A percentile compares a stretch with the other conserved stretches of the same genome.
These are phyloP conservation scores for Calephelis perditalis DNA, from an alignment of 2,888 invertebrate genomes.

Conservation along the genomic window DNA sequence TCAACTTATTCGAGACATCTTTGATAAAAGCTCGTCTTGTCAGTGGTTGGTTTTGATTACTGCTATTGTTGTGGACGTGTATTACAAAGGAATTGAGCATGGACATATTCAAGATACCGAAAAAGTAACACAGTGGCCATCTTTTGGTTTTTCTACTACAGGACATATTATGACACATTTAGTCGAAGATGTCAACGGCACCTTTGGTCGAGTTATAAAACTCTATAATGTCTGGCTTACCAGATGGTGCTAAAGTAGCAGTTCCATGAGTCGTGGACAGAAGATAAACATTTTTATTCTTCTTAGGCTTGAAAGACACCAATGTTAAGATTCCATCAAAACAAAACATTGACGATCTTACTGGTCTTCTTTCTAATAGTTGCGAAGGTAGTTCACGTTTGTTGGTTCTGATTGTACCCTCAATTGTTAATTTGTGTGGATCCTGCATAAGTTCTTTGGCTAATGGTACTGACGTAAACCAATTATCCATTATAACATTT, in stretches of 20 bases:
- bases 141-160: slow-evolving; percentile 27
- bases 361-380: too few relatives aligned
- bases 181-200: slow-evolving; percentile 27
- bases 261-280: slow-evolving; percentile 22
- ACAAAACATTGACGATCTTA: too few relatives aligned
- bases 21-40: slow-evolving; percentile 17
- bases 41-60: slow-evolving; percentile 10
- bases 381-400: slow-evolving; percentile 20
- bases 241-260: slow-evolving; percentile 15
- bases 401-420: slow-evolving; percentile 23
- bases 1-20: slow-evolving; percentile 20
- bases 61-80: too few relatives aligned
- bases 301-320: slow-evolving; percentile 8
- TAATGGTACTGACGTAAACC: too few relatives aligned
- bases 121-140: slow-evolving; percentile 29
- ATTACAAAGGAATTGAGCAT: slow-evolving; percentile 27
- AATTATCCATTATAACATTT: too few relatives aligned
- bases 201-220: slow-evolving; percentile 28
- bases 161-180: slow-evolving; percentile 28
- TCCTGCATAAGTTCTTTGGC: slow-evolving; percentile 16
- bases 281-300: slow-evolving; percentile 13
- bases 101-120: slow-evolving; percentile 27
- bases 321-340: slow-evolving; percentile 2
- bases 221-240: slow-evolving; percentile 25
- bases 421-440: slow-evolving; percentile 20